A percentile compares a stretch with the other conserved stretches of the same genome.
Conservation (phyloP, 1,140 invertebrate genomes). For the Palaemon carinicauda region DNA sequence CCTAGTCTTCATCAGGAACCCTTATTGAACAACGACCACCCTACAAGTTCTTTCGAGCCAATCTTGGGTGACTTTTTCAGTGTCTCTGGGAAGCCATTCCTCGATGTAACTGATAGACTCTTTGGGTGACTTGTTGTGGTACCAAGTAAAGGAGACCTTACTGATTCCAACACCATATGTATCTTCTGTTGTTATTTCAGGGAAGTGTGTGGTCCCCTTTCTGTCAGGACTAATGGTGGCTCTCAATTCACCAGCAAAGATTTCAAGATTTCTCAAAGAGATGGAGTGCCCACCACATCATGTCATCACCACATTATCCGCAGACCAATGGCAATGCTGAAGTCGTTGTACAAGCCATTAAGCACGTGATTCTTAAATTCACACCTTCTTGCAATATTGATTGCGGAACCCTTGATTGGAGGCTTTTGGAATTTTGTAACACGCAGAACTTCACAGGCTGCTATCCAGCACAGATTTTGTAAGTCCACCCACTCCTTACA, state of each 20-base stretch:
- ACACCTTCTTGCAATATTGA: background rate
- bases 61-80: background rate
- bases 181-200: background rate
- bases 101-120: background rate
- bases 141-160: background rate
- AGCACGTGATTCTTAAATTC: background rate
- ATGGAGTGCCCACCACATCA: background rate
- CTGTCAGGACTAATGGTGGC: background rate
- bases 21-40: no score
- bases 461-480: background rate
- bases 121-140: background rate
- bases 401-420: no score
- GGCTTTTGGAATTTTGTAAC: background rate
- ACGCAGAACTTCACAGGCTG: background rate
- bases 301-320: background rate
- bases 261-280: background rate
- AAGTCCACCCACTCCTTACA: no score
- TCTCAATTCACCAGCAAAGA: background rate
- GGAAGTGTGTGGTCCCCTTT: background rate
- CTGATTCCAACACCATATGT: background rate
- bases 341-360: no score
- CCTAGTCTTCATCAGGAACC: background rate
- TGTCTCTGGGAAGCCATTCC: background rate
- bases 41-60: background rate
- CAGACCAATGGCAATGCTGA: background rate